A percentile compares a stretch with the other conserved stretches of the same genome.
phyloP scores from a whole-genome alignment of 2,113 vertebrate genomes.

The Aldabrachelys gigantea region DNA sequence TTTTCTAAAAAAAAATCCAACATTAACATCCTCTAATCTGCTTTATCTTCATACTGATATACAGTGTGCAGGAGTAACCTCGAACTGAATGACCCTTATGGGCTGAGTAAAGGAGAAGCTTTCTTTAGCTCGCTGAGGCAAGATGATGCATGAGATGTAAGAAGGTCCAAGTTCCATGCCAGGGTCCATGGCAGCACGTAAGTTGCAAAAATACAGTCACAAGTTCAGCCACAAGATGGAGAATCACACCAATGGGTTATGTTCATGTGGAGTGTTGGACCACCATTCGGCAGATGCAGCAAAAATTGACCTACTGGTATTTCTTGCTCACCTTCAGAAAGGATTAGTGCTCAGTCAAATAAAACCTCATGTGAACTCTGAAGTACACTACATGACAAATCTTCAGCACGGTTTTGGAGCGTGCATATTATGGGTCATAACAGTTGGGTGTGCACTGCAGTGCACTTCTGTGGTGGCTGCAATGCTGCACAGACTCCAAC shows the following conservation, averaged over 20 bases:
- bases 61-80: background rate
- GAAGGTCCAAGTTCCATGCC: background rate
- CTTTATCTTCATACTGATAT: background rate
- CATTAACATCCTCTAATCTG: background rate
- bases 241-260: background rate
- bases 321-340: background rate
- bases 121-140: background rate
- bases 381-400: background rate
- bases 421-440: background rate
- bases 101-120: background rate
- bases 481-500: background rate
- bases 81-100: background rate
- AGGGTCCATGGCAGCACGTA: background rate
- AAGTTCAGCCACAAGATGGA: background rate
- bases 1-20: background rate
- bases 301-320: background rate
- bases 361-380: background rate
- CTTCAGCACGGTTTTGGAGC: accelerated
- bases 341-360: background rate
- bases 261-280: background rate
- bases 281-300: background rate
- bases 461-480: background rate
- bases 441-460: background rate
- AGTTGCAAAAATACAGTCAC: background rate
- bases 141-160: background rate